Percentiles rank a stretch among this genome's conserved stretches.
Evolutionary conservation across 2,888 invertebrate genomes (phyloP).

Genomic region (Deroplatys truncata): DNA sequence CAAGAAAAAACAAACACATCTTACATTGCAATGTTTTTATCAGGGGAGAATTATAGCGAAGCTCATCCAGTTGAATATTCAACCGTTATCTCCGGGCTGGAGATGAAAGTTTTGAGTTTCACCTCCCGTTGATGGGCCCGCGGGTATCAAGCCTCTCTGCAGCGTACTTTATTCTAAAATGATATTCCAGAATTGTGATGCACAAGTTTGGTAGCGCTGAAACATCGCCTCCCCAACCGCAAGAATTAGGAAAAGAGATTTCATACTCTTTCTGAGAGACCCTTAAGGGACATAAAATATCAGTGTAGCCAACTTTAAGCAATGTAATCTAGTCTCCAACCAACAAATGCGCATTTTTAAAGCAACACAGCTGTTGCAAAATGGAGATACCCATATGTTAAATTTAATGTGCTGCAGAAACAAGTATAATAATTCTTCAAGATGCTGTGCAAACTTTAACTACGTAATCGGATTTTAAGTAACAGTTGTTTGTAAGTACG

Average conservation of each 20-base stretch:
- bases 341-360: too few species aligned
- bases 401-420: too few species aligned
- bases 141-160: not conserved
- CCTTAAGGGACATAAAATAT: slow-evolving; percentile 32
- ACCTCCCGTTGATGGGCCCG: not conserved
- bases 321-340: not conserved
- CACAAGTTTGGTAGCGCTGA: not conserved
- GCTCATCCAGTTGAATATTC: not conserved
- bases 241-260: not conserved
- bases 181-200: not conserved
- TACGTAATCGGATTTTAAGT: too few species aligned
- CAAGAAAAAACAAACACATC: not conserved
- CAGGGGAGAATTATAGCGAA: not conserved
- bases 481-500: too few species aligned
- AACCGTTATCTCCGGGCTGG: not conserved
- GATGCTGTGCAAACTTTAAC: too few species aligned
- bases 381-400: too few species aligned
- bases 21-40: not conserved
- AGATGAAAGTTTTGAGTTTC: not conserved
- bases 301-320: slow-evolving; percentile 33
- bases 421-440: too few species aligned
- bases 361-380: too few species aligned
- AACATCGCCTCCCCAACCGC: too few species aligned
- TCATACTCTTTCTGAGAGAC: not conserved
- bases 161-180: not conserved